phyloP scores from a whole-genome alignment of 1,140 invertebrate genomes.

The Solen grandis region DNA sequence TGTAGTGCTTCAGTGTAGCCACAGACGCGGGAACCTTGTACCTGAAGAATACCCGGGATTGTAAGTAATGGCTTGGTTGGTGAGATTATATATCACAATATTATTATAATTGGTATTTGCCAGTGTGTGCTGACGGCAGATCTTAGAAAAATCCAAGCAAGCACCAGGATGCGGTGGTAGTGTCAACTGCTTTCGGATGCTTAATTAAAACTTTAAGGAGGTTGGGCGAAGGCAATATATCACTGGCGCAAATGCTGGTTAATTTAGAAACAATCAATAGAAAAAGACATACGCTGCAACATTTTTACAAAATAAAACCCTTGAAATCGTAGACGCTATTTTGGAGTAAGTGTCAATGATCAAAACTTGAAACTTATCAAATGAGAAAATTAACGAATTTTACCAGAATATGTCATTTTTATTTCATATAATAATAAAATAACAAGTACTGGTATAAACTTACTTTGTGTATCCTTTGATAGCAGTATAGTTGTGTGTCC shows the following conservation, averaged over 20 bases:
- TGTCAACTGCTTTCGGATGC: no score
- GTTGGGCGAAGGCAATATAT: no score
- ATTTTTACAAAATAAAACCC: neutral
- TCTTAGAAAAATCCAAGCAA: neutral
- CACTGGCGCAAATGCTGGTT: neutral
- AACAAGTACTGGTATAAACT: neutral
- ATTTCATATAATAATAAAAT: neutral
- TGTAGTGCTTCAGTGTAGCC: conserved; percentile 25
- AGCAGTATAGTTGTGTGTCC: conserved; percentile 29
- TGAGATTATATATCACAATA: neutral
- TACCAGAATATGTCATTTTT: neutral
- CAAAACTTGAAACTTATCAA: no score
- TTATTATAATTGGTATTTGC: neutral
- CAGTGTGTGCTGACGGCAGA: neutral
- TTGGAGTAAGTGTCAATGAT: no score
- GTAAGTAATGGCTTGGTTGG: neutral
- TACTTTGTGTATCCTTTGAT: conserved; percentile 15
- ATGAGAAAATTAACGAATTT: neutral
- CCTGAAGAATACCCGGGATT: neutral
- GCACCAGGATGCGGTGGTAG: neutral
- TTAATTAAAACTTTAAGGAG: no score
- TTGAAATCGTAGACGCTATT: neutral
- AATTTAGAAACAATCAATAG: neutral
- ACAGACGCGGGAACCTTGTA: conserved; percentile 22
- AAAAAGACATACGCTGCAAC: neutral